phyloP scores from a whole-genome alignment of 2,113 vertebrate genomes.

The Talpa occidentalis region DNA sequence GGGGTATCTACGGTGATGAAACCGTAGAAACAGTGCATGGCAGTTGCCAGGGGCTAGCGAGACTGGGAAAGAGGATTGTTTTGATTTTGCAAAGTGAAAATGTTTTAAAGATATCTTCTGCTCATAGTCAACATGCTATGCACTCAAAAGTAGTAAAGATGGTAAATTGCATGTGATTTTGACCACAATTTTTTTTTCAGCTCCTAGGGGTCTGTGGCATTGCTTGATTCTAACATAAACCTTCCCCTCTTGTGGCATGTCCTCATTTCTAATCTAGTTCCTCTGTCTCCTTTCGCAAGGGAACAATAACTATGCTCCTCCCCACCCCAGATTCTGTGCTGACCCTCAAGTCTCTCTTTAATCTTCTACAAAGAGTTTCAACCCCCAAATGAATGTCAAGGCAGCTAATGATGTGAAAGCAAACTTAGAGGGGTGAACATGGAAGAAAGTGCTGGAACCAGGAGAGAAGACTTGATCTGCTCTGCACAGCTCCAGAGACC shows the following conservation, averaged over 20 bases:
- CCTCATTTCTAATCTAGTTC: not conserved
- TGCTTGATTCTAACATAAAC: not conserved
- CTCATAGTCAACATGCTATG: not conserved
- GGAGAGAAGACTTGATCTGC: not conserved
- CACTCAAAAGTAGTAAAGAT: not conserved
- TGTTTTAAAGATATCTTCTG: not conserved
- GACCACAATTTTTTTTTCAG: too few relatives aligned
- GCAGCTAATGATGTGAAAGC: not conserved
- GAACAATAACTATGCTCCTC: not conserved
- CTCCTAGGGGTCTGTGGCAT: not conserved
- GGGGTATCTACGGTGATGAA: not conserved
- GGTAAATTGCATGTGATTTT: not conserved
- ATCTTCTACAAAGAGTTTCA: not conserved
- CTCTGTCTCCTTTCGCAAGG: not conserved
- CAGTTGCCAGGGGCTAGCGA: not conserved
- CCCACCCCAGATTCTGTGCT: not conserved
- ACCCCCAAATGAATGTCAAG: not conserved
- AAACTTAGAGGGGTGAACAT: not conserved
- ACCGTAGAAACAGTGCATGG: not conserved
- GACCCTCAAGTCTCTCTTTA: not conserved
- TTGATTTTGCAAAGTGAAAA: not conserved
- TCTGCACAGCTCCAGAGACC: too few relatives aligned
- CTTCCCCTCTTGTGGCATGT: not conserved
- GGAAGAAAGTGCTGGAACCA: not conserved
- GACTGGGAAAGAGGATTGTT: not conserved